phyloP scores from a whole-genome alignment of 1,140 invertebrate species.

The Danaus plexippus region DNA sequence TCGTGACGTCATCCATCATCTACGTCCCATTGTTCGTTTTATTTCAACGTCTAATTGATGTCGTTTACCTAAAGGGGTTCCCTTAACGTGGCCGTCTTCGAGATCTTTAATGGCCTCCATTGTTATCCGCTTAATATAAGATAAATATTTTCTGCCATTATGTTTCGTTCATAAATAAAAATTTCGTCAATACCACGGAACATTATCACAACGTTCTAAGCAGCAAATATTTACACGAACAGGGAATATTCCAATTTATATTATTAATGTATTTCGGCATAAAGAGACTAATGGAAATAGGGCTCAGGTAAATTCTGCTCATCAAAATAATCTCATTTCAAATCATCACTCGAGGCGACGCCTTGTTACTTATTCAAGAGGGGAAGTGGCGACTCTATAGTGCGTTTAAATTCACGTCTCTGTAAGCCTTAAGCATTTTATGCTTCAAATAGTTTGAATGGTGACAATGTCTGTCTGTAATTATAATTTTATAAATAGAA shows the following conservation, averaged over 20 bases:
- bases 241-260: constrained; percentile 5
- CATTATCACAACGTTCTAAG: neutral
- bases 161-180: neutral
- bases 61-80: constrained; percentile 11
- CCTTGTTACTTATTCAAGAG: constrained; percentile 15
- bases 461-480: too few species aligned
- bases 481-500: too few species aligned
- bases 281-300: constrained; percentile 7
- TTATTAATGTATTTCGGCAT: constrained; percentile 5
- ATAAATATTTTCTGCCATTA: neutral
- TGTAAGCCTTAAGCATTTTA: constrained; percentile 4
- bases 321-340: constrained; percentile 13
- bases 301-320: constrained; percentile 9
- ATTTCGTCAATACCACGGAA: neutral
- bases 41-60: constrained; percentile 13
- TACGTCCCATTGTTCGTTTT: constrained; percentile 13
- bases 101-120: neutral
- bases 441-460: neutral
- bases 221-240: neutral
- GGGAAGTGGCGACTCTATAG: constrained; percentile 4
- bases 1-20: constrained; percentile 13
- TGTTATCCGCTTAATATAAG: neutral
- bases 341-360: constrained; percentile 12
- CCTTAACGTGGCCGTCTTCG: neutral
- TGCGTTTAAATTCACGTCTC: constrained; percentile 5